phyloP scores from a whole-genome alignment of 1,140 invertebrate species.

The Diprion similis region DNA sequence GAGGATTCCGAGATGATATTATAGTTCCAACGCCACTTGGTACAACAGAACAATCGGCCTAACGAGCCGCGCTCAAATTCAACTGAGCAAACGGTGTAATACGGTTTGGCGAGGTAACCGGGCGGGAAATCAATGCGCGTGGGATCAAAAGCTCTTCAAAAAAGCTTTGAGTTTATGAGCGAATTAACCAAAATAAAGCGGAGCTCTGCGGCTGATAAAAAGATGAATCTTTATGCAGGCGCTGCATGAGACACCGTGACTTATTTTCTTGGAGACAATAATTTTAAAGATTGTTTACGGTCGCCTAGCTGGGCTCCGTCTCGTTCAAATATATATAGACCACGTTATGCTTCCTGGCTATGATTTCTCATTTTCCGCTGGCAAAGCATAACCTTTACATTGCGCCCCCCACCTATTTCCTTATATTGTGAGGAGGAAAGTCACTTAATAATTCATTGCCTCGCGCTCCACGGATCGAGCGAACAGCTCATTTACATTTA shows the following conservation, averaged over 20 bases:
- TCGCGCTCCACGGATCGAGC: slow-evolving; percentile 6
- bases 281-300: no score
- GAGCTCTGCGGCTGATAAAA: no score
- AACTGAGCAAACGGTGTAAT: no score
- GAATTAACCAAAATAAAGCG: no score
- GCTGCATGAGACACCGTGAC: no score
- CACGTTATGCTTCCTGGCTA: not conserved
- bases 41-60: not conserved
- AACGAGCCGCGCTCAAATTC: no score
- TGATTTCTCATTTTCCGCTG: slow-evolving; percentile 10
- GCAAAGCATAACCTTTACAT: slow-evolving; percentile 3
- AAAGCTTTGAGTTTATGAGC: no score
- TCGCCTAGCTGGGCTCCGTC: not conserved
- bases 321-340: not conserved
- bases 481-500: slow-evolving; percentile 21
- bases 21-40: not conserved
- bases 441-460: slow-evolving; percentile 20
- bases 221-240: no score
- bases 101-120: no score
- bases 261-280: no score
- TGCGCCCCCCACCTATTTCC: not conserved
- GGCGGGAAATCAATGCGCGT: no score
- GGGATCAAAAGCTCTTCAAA: no score
- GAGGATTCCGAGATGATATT: not conserved
- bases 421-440: slow-evolving; percentile 9